phyloP scores from a whole-genome alignment of 2,888 invertebrate species.

The Callinectes sapidus region DNA sequence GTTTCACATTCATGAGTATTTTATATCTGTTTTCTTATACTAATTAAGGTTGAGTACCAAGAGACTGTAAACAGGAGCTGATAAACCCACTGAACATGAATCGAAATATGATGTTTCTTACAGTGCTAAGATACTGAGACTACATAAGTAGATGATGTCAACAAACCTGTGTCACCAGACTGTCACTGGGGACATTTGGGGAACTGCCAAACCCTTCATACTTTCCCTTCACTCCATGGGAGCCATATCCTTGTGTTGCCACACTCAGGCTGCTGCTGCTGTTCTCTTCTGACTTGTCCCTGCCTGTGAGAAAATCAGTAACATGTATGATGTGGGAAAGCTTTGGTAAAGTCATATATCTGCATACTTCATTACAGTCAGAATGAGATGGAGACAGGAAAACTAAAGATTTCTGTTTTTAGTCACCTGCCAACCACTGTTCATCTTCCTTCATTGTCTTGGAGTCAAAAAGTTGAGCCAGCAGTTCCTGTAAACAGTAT shows the following conservation, averaged over 20 bases:
- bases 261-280: neutral
- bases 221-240: conserved; percentile 53
- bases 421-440: conserved; percentile 61
- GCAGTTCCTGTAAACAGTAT: conserved; percentile 60
- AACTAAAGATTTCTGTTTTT: neutral
- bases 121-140: neutral
- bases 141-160: too few species aligned
- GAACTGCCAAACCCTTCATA: conserved; percentile 68
- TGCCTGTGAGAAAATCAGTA: conserved; percentile 38
- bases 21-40: neutral
- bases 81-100: neutral
- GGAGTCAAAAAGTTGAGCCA: conserved; percentile 65
- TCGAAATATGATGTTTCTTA: neutral
- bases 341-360: neutral
- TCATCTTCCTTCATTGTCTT: conserved; percentile 66
- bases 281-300: neutral
- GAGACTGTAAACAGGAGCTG: neutral
- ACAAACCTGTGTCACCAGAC: conserved; percentile 64
- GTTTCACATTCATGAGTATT: neutral
- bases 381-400: neutral
- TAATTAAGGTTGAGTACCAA: neutral
- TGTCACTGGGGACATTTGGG: conserved; percentile 53
- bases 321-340: neutral
- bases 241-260: conserved; percentile 52
- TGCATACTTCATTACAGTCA: neutral